phyloP scores from a whole-genome alignment of 2,888 invertebrate species.

The Polydrusus pterygomalis region DNA sequence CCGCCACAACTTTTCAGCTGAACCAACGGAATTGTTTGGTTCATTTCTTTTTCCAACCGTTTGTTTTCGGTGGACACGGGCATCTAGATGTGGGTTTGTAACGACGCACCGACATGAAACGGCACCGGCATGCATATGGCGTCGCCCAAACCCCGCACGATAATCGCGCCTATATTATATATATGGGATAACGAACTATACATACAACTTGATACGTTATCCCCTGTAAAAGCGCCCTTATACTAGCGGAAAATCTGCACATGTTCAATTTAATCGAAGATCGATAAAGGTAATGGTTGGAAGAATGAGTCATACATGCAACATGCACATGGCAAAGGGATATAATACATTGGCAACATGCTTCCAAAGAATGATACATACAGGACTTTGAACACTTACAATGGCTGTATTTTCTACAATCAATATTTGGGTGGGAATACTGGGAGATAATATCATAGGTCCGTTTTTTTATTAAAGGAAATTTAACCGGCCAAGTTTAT shows the following conservation, averaged over 20 bases:
- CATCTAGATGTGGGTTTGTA: conserved; percentile 45
- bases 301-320: too few species aligned
- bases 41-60: conserved; percentile 47
- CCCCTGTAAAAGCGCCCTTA: conserved; percentile 53
- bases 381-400: too few species aligned
- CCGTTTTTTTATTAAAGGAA: too few species aligned
- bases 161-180: conserved; percentile 39
- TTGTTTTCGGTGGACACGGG: conserved; percentile 40
- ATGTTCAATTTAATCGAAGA: conserved; percentile 53
- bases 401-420: too few species aligned
- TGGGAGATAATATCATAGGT: too few species aligned
- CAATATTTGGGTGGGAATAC: too few species aligned
- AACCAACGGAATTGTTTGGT: conserved; percentile 49
- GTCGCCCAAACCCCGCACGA: conserved; percentile 48
- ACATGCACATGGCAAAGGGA: too few species aligned
- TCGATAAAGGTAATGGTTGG: conserved; percentile 42
- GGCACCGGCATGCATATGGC: conserved; percentile 56
- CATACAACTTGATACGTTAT: conserved; percentile 52
- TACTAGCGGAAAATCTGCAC: conserved; percentile 49
- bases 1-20: conserved; percentile 21
- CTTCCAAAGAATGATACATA: too few species aligned
- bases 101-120: conserved; percentile 47
- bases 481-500: too few species aligned
- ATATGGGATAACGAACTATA: conserved; percentile 51
- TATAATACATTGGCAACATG: too few species aligned